A percentile compares a stretch with the other conserved stretches of the same genome.
Evolutionary conservation across 2,797 vertebrate genomes (phyloP).

Genomic region (Acrossocheilus fasciatus): DNA sequence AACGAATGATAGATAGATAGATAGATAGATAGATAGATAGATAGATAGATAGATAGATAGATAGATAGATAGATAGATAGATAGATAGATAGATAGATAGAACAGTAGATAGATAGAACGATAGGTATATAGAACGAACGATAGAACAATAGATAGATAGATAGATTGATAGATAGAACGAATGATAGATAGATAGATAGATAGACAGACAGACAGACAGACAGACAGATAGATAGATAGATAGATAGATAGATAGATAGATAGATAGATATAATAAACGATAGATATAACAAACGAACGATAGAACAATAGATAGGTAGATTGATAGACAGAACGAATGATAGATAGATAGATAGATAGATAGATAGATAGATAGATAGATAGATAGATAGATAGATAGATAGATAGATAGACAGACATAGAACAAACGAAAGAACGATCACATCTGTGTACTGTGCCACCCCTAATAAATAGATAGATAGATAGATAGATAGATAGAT

Average conservation of each 20-base stretch:
- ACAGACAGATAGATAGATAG: not conserved
- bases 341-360: not conserved
- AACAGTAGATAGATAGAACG: too few species aligned
- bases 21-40: too few species aligned
- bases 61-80: too few species aligned
- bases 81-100: too few species aligned
- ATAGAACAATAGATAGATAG: too few species aligned
- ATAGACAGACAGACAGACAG: not conserved
- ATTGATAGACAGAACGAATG: not conserved
- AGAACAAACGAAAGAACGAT: too few species aligned
- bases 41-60: not conserved
- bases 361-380: not conserved
- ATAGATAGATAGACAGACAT: not conserved
- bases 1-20: not conserved
- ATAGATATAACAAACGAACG: not conserved
- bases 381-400: not conserved
- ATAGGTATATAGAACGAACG: too few species aligned
- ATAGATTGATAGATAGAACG: not conserved
- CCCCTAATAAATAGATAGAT: too few species aligned
- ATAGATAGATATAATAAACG: not conserved
- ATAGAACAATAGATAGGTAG: not conserved
- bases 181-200: not conserved
- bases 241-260: not conserved
- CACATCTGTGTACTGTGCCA: too few species aligned
- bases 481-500: not conserved